Percentiles rank a stretch among this genome's conserved stretches.
Conservation (phyloP, 2,113 vertebrate species). For the Centropristis striata region DNA sequence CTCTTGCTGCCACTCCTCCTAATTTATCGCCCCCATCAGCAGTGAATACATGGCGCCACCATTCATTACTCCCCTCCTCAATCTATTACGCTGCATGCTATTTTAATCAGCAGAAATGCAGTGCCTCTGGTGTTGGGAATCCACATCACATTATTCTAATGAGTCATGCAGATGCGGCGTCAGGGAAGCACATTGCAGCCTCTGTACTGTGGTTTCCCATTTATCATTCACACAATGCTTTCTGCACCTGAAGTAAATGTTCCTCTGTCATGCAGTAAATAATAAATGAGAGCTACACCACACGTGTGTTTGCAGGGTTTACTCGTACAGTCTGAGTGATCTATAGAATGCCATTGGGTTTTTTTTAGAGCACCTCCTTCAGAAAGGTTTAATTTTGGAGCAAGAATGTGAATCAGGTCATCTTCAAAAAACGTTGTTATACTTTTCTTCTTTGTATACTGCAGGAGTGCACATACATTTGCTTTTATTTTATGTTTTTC, state of each 20-base stretch:
- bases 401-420: background rate
- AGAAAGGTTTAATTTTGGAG: background rate
- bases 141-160: constrained; percentile 63
- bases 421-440: background rate
- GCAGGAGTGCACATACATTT: too few relatives aligned
- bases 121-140: constrained; percentile 49
- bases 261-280: constrained; percentile 38
- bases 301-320: constrained; percentile 26
- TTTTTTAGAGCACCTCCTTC: background rate
- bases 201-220: constrained; percentile 24
- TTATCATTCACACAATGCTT: constrained; percentile 31
- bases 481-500: too few relatives aligned
- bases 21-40: constrained; percentile 35
- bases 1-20: constrained; percentile 11
- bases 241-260: constrained; percentile 35
- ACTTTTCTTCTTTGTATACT: too few relatives aligned
- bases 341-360: background rate
- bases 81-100: constrained; percentile 45
- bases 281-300: constrained; percentile 32
- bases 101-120: constrained; percentile 65
- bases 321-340: background rate
- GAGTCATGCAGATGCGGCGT: constrained; percentile 41
- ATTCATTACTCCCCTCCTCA: constrained; percentile 33
- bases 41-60: background rate
- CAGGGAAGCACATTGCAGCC: constrained; percentile 10